Conservation (phyloP, 2,888 invertebrate genomes). For the Octodonta nipae region DNA sequence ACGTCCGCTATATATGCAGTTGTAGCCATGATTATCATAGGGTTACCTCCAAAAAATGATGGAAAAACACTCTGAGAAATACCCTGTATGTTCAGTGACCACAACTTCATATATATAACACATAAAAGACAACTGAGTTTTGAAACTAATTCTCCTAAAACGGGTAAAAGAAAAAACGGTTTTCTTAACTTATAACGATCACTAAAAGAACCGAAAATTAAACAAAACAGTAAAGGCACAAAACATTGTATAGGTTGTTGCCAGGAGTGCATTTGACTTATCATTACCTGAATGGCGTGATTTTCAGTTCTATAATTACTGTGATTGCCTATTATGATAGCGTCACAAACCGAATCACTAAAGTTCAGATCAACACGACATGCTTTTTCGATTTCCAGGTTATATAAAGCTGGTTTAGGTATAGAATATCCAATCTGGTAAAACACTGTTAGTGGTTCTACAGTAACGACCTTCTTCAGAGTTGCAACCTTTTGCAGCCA, state of each 20-base stretch:
- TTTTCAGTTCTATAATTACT: conserved; percentile 33
- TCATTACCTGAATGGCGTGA: conserved; percentile 34
- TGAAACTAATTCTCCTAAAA: conserved; percentile 34
- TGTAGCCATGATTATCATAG: conserved; percentile 32
- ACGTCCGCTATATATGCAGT: conserved; percentile 33
- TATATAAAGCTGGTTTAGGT: conserved; percentile 36
- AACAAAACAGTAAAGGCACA: conserved; percentile 27
- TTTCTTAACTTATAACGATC: conserved; percentile 32
- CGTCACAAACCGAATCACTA: conserved; percentile 38
- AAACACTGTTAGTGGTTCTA: conserved; percentile 29
- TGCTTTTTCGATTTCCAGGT: conserved; percentile 44
- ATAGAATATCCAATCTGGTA: conserved; percentile 27
- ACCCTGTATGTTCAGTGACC: conserved; percentile 40
- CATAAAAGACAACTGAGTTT: conserved; percentile 39
- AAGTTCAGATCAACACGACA: conserved; percentile 41
- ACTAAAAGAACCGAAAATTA: conserved; percentile 32
- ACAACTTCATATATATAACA: conserved; percentile 40
- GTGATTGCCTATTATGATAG: conserved; percentile 29
- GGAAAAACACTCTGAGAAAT: conserved; percentile 43
- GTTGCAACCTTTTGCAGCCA: too few relatives aligned
- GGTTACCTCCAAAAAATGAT: conserved; percentile 44
- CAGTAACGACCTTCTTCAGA: too few relatives aligned
- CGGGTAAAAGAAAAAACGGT: conserved; percentile 31
- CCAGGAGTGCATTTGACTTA: conserved; percentile 36
- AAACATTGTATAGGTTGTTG: conserved; percentile 27